Evolutionary conservation across 2,797 vertebrate genomes (phyloP).

Genomic region (Acipenser ruthenus): DNA sequence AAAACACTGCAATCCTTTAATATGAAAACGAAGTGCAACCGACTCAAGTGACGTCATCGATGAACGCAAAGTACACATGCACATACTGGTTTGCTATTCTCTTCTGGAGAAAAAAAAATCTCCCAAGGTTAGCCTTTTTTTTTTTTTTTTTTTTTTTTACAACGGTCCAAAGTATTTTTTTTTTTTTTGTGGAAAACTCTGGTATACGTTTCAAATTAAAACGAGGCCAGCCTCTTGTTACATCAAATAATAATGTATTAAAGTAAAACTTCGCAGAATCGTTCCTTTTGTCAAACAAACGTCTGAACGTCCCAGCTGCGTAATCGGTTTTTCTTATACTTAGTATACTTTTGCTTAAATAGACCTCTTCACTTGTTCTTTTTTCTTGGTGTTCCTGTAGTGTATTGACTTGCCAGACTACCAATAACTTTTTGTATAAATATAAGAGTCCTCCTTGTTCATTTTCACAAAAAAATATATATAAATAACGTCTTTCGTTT

Average conservation of each 20-base stretch:
- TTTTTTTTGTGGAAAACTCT: slow-evolving; percentile 57
- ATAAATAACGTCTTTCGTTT: slow-evolving; percentile 59
- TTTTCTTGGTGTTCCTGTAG: slow-evolving; percentile 8
- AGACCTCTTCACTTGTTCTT: slow-evolving; percentile 11
- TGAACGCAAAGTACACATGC: slow-evolving; percentile 74
- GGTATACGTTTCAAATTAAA: slow-evolving; percentile 69
- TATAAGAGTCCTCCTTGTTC: slow-evolving; percentile 29
- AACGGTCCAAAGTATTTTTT: slow-evolving; percentile 60
- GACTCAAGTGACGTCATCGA: slow-evolving; percentile 61
- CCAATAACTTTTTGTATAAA: slow-evolving; percentile 12
- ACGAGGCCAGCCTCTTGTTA: slow-evolving; percentile 94
- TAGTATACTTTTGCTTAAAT: slow-evolving; percentile 20
- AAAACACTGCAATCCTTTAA: slow-evolving; percentile 39
- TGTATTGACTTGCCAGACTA: slow-evolving; percentile 11
- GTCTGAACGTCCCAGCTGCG: slow-evolving; percentile 83
- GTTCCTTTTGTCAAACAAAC: slow-evolving; percentile 85
- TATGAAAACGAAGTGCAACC: slow-evolving; percentile 50
- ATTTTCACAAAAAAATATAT: slow-evolving; percentile 43
- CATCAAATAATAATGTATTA: slow-evolving; percentile 71
- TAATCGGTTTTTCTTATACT: slow-evolving; percentile 26
- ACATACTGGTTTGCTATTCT: slow-evolving; percentile 59
- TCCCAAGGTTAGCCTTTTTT: slow-evolving; percentile 24
- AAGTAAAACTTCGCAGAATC: slow-evolving; percentile 85
- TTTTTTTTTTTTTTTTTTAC: slow-evolving; percentile 42
- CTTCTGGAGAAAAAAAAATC: slow-evolving; percentile 44